Evolutionary conservation across 2,888 invertebrate genomes (phyloP), one percentile per base, ranked within the genome.

Genomic region (Copidosoma aretas): DNA sequence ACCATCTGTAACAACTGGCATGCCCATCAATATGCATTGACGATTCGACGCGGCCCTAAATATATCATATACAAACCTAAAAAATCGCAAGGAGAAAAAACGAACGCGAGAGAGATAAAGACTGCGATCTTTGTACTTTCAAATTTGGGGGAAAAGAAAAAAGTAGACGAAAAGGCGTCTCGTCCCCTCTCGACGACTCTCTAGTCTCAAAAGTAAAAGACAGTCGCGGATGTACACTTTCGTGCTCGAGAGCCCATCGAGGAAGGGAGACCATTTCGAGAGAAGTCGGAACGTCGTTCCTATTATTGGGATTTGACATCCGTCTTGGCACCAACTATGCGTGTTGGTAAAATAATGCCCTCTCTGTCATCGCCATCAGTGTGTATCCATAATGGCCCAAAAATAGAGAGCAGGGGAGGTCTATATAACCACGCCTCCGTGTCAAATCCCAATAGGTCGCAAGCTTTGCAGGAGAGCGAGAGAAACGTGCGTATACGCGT

Each of bases 81-180:
- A 52, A 52, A 52, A 52, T 32, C 32, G 32, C 32, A 59, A 61
- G 39, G 22, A 32, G 32, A 59, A 62, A 70, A 19, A 53, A 24
- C 24, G 19, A 51, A 52, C 60, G 52, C 52, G 71, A 71, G 71
- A 71, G 71, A 71, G 66, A 66, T 71, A 71, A 66, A 68, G 71
- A 71, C 68, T 71, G 68, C 60, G 71, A 68, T 71, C 64, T 71
- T 67, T 71, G 71, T 65, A 62, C 64, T 67, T 67, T 64, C 71
- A 54, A 19, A 54, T 32, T 25, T 53, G 39, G 46, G 25, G 10
- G 53, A 49, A 24, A 19, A 43, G 19, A 59, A 53, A 21, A 57
- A 61, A 25, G 21, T 19, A 22, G 41, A 41, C 43, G 58, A 43
- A 41, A 49, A 49, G 39, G 43, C 32, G 15, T 32, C 32, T 12